A percentile compares a stretch with the other conserved stretches of the same genome.
Evolutionary conservation across 2,113 vertebrate genomes (phyloP).

Genomic region (Dinomys branickii): DNA sequence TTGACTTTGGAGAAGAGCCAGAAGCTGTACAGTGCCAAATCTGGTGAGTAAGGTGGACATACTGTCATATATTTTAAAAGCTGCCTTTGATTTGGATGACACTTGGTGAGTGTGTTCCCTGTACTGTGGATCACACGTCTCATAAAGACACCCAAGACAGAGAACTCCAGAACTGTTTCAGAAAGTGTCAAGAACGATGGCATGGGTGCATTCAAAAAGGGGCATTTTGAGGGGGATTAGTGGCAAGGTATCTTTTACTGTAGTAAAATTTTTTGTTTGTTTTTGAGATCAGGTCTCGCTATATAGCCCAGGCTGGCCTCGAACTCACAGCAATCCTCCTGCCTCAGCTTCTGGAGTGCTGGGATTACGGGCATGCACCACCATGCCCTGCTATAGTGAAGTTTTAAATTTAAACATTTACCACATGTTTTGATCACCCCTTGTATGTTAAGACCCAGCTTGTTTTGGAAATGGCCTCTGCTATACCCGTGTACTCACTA

Average conservation of each 20-base stretch:
- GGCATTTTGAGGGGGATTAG: neutral
- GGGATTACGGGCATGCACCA: no score
- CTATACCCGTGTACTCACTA: rapidly evolving
- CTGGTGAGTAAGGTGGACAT: neutral
- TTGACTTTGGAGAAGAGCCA: neutral
- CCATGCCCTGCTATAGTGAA: neutral
- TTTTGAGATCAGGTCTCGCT: neutral
- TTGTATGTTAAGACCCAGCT: neutral
- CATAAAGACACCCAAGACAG: neutral
- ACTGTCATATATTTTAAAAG: neutral
- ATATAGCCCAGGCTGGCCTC: neutral
- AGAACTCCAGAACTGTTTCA: neutral
- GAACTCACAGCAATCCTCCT: neutral
- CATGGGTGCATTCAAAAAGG: rapidly evolving
- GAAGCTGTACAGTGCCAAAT: neutral
- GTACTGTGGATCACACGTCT: neutral
- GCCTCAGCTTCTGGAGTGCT: neutral
- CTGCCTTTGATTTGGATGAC: neutral
- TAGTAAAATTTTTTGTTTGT: neutral
- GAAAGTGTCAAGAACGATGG: neutral
- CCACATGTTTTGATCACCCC: neutral
- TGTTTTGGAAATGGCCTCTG: neutral
- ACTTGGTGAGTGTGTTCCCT: neutral
- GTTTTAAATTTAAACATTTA: neutral
- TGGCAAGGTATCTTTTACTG: neutral